These are phyloP conservation scores for Sylvia atricapilla DNA, from an alignment of 2,113 vertebrate genomes.

Conservation along the genomic window DNA sequence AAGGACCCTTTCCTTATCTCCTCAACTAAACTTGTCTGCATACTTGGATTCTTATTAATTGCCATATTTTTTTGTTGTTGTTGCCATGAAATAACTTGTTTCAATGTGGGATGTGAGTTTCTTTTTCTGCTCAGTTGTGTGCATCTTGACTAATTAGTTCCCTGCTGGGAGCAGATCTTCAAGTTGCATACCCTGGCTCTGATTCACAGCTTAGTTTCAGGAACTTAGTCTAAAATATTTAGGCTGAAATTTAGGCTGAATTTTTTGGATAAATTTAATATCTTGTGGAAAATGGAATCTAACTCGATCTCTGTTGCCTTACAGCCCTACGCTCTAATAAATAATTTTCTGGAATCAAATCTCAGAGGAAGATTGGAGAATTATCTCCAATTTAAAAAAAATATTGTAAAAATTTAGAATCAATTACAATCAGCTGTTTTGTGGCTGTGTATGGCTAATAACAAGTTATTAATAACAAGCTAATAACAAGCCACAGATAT, in stretches of 20 bases:
- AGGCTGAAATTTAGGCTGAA: background rate
- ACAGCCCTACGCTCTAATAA: background rate
- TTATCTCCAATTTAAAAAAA: background rate
- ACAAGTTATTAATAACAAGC: background rate
- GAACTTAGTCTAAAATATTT: background rate
- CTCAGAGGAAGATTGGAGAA: background rate
- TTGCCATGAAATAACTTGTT: background rate
- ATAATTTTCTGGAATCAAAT: background rate
- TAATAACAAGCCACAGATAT: background rate
- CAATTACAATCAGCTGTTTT: background rate
- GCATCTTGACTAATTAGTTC: background rate
- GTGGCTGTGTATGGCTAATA: background rate
- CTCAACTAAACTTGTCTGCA: background rate
- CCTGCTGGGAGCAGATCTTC: background rate
- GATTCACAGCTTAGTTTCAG: background rate
- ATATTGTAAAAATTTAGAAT: background rate
- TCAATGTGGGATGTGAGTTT: background rate
- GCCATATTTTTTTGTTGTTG: background rate
- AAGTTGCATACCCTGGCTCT: background rate
- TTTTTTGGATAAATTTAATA: background rate
- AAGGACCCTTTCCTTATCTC: background rate
- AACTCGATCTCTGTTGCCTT: background rate
- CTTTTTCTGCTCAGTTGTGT: background rate
- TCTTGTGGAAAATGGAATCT: background rate
- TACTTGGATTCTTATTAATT: background rate